These are phyloP conservation scores for Tenthredo mesomela DNA, from an alignment of 2,888 invertebrate genomes.

Conservation along the genomic window DNA sequence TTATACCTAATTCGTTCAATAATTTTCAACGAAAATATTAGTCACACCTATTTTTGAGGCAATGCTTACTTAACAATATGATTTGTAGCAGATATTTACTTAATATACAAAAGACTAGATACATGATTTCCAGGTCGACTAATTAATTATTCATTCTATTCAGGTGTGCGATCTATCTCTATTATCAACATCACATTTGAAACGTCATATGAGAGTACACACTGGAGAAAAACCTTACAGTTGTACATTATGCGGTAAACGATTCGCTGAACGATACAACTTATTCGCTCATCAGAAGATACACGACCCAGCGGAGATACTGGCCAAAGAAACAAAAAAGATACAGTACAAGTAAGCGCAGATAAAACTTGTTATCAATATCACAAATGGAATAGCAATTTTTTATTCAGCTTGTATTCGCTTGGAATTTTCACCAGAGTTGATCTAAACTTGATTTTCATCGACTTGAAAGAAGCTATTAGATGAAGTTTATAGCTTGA, in stretches of 20 bases:
- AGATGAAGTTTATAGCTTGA: neutral
- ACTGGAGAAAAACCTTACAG: conserved; percentile 79
- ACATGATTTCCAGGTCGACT: neutral
- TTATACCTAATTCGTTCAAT: neutral
- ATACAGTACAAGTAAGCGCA: conserved; percentile 62
- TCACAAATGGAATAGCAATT: no score
- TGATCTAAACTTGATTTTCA: neutral
- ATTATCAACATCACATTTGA: conserved; percentile 84
- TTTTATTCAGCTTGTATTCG: neutral
- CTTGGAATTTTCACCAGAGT: neutral
- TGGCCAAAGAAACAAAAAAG: conserved; percentile 60
- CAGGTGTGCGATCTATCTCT: conserved; percentile 81
- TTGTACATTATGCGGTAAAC: conserved; percentile 65
- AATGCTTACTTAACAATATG: neutral
- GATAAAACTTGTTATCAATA: neutral
- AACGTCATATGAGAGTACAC: conserved; percentile 84
- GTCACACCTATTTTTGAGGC: neutral
- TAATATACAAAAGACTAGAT: neutral
- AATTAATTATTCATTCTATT: conserved; percentile 1
- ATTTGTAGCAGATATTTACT: neutral
- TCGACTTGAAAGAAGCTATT: neutral
- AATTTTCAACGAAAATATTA: neutral
- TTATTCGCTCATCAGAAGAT: conserved; percentile 73
- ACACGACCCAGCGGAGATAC: conserved; percentile 66
- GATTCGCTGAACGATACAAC: conserved; percentile 75